Percentiles rank a stretch among this genome's conserved stretches.
phyloP scores from a whole-genome alignment of 2,797 vertebrate species.

The Gambelia wislizenii region DNA sequence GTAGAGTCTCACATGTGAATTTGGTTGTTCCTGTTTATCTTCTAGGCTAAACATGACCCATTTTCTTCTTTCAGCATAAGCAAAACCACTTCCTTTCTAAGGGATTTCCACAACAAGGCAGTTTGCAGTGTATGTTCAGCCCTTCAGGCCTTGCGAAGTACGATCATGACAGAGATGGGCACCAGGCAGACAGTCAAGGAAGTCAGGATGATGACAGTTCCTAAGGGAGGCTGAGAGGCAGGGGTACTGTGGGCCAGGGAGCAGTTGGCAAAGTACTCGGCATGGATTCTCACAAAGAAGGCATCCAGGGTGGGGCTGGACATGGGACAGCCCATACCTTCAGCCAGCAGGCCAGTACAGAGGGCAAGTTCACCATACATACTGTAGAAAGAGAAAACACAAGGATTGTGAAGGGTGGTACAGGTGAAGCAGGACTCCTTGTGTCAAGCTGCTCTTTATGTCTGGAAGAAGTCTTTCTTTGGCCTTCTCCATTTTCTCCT shows the following conservation, averaged over 20 bases:
- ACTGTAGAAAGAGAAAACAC: conserved; percentile 58
- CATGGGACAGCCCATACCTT: conserved; percentile 80
- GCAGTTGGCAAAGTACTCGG: conserved; percentile 79
- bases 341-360: conserved; percentile 78
- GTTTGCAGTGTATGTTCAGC: not conserved
- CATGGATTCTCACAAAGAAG: conserved; percentile 79
- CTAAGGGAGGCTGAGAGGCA: conserved; percentile 74
- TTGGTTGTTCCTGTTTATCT: not conserved
- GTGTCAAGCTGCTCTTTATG: not conserved
- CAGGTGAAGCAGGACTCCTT: not conserved
- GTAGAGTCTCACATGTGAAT: not conserved
- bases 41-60: not conserved
- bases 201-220: conserved; percentile 78
- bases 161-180: conserved; percentile 82
- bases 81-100: not conserved
- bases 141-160: conserved; percentile 82
- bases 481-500: not conserved
- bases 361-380: conserved; percentile 78
- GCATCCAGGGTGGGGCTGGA: conserved; percentile 80
- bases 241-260: conserved; percentile 67
- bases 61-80: not conserved
- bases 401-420: not conserved
- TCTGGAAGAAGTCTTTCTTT: not conserved
- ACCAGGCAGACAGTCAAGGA: conserved; percentile 85
- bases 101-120: too few species aligned